Base-by-base conservation (phyloP, 2,113 vertebrate species). In the Thamnaconus septentrionalis region DNA sequence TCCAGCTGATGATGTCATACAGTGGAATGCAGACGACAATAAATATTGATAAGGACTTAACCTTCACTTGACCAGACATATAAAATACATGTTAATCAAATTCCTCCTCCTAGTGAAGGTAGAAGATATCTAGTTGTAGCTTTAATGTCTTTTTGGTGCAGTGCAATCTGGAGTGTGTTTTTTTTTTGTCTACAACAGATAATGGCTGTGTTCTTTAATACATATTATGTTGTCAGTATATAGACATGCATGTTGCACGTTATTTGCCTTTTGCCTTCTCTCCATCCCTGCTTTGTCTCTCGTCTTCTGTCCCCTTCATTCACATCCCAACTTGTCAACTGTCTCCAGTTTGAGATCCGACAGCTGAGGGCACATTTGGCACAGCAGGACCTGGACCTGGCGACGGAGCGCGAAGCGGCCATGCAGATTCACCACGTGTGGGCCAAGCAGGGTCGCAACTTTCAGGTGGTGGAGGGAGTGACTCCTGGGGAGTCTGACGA, bases 301-400 rank as follows among this genome's bases (percentile, higher is more conserved):
- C 3, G 5, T 7, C n/a, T 52, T 52, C 41, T 12, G 7, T 31
- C 5, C 57, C 52, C 9, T 52, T 62, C 64, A 45, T 45, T 45
- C 7, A 45, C 7, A 5, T 45, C 18, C 18, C 18, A 31, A 31
- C 18, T 31, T 31, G 18, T 31, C 18, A 31, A 31, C 18, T 44
- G 5, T 43, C 18, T 79, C 8, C 76, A 99, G 97, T 98, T 98
- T 85, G 97, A 98, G 89, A 98, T 98, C 88, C 86, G 97, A 69
- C 97, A 98, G 89, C 92, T 99, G 85, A 90, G 97, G 45, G 97
- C 97, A 12, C 96, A 98, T 79, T 91, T 99, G 66, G 97, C 97
- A 1, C 97, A 98, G 90, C 97, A 99, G 87, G 97, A 98, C 77
- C 72, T 98, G 90, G 96, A 98, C 77, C 85, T 98, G 54, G 94